Conservation (phyloP, 1,140 invertebrate species). For the Laodelphax striatellus region DNA sequence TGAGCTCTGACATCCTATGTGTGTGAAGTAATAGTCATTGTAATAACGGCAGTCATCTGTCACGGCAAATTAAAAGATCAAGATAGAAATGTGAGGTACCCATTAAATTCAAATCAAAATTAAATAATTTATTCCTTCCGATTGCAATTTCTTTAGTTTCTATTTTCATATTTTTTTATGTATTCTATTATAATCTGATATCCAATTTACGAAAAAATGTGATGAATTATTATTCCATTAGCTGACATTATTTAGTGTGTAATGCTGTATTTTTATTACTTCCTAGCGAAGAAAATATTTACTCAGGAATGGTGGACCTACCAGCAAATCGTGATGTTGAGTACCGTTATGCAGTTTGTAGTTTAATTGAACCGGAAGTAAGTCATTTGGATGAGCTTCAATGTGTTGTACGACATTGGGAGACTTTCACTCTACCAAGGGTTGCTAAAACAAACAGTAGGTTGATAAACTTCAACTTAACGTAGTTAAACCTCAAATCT, state of each 20-base stretch:
- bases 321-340: conserved; percentile 41
- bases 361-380: conserved; percentile 35
- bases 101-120: too few species aligned
- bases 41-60: too few species aligned
- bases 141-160: too few species aligned
- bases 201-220: not conserved
- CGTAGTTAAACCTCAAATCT: too few species aligned
- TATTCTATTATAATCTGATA: not conserved
- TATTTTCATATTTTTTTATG: not conserved
- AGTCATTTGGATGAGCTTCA: conserved; percentile 37
- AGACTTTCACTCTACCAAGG: conserved; percentile 64
- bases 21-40: too few species aligned
- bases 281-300: conserved; percentile 17
- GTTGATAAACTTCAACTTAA: conserved; percentile 5
- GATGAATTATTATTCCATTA: not conserved
- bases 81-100: too few species aligned
- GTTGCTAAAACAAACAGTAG: conserved; percentile 38
- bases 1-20: too few species aligned
- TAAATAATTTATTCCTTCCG: too few species aligned
- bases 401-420: conserved; percentile 66
- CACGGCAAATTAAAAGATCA: too few species aligned
- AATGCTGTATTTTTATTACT: not conserved
- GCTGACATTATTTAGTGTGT: not conserved
- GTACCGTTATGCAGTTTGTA: conserved; percentile 69
- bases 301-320: conserved; percentile 25